Evolutionary conservation across 2,113 vertebrate species (phyloP).

Genomic region (Rhadina sibilatrix): DNA sequence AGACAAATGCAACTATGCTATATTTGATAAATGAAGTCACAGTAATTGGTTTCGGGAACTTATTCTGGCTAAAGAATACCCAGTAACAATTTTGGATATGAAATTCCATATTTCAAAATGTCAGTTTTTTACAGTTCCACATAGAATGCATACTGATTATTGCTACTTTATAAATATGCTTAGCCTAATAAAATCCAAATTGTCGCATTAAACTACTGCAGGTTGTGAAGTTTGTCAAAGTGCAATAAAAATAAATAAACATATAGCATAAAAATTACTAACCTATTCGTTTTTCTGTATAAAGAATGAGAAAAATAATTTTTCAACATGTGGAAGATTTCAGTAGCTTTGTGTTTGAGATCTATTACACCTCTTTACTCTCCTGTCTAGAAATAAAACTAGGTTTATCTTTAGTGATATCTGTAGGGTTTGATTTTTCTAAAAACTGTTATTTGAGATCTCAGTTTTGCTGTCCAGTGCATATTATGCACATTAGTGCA

Average conservation of each 20-base stretch:
- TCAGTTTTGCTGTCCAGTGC: not conserved
- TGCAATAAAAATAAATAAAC: not conserved
- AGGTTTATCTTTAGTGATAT: not conserved
- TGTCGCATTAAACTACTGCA: not conserved
- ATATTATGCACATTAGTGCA: not conserved
- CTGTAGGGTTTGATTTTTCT: not conserved
- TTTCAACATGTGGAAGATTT: not conserved
- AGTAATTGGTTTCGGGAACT: constrained; percentile 82
- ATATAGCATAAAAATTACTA: not conserved
- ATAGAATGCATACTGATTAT: constrained; percentile 76
- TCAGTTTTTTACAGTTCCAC: constrained; percentile 70
- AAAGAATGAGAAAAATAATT: not conserved
- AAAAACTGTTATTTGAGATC: not conserved
- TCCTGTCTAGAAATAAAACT: not conserved
- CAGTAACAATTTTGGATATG: constrained; percentile 71
- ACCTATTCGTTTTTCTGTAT: not conserved
- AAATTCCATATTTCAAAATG: constrained; percentile 80
- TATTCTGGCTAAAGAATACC: constrained; percentile 72
- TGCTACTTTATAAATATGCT: constrained; percentile 61
- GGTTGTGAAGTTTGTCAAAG: constrained; percentile 4
- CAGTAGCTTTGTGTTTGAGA: not conserved
- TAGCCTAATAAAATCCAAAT: constrained; percentile 25
- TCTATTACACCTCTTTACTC: not conserved
- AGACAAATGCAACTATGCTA: constrained; percentile 57
- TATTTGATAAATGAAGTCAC: constrained; percentile 81